Base-by-base conservation (phyloP, 1,140 invertebrate genomes). In the Tyrophagus putrescentiae region DNA sequence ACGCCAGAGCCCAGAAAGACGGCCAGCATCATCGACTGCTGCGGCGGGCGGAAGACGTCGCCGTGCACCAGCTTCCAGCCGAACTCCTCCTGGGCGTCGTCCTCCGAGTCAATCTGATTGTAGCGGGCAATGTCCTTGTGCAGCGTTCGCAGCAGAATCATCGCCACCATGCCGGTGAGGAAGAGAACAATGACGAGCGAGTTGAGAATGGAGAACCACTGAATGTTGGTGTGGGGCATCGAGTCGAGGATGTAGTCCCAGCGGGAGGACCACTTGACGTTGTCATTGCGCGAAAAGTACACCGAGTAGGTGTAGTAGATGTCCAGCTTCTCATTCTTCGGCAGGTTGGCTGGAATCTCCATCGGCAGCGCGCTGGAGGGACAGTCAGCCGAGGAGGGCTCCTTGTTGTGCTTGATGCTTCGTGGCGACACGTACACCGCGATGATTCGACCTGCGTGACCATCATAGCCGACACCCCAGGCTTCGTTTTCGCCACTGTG, bases 191-290 rank as follows among this genome's bases (percentile, higher is more conserved):
- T 79, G 13, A 80, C 77, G 57, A 80, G 67, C 11, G 76, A 77
- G 65, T 80, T 80, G 67, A 80, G 70, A 62, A 79, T 79, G 59
- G 65, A 68, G 69, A 98, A 98, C 94, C 94, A 98, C 72, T 98
- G 94, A 67, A 98, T 98, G 73, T 98, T 97, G 0, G 92, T 92
- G 68, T 97, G 90, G 0, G 90, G 91, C 84, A 95, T 94, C 1
- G 92, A 95, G 72, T 97, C 90, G 45, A 99, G 75, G 64, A 99
- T 95, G 70, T 98, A 98, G 76, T 99, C 95, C 95, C 95, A 98
- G 67, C 95, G 79, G 0, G 92, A 97, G 0, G 91, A 95, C 95
- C 95, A 98, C 75, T 95, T 95, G 2, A 94, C 84, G 1, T 80
- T 78, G 67, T 88, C 82, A 69, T 94, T 83, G 71, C 78, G 76